Percentiles rank a stretch among this genome's conserved stretches.
Evolutionary conservation across 2,113 vertebrate species (phyloP).

Genomic region (Apteryx mantelli): DNA sequence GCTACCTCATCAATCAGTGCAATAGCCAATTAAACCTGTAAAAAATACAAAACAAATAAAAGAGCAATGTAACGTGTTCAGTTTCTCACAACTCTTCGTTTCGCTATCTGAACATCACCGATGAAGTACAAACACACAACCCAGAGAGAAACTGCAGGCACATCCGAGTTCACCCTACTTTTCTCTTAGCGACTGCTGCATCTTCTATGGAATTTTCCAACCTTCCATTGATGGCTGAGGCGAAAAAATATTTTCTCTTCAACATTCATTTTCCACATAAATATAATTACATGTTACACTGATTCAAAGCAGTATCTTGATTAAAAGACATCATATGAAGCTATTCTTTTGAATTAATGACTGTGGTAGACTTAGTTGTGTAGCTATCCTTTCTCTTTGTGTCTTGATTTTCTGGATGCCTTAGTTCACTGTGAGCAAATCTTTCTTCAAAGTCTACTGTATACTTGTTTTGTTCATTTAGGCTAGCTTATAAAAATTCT

Average conservation of each 20-base stretch:
- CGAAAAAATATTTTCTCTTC: neutral
- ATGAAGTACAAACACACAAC: neutral
- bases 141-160: neutral
- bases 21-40: neutral
- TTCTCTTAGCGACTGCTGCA: neutral
- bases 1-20: neutral
- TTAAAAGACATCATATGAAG: slow-evolving; percentile 2
- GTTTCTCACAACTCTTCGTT: neutral
- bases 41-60: neutral
- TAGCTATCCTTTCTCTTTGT: slow-evolving; percentile 31
- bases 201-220: neutral
- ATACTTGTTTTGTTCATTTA: neutral
- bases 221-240: neutral
- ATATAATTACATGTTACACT: neutral
- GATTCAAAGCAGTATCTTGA: slow-evolving; percentile 15
- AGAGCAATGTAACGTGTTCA: neutral
- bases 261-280: neutral
- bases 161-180: neutral
- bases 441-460: neutral
- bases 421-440: neutral
- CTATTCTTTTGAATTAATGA: slow-evolving; percentile 19
- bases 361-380: neutral
- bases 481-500: neutral
- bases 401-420: slow-evolving; percentile 45
- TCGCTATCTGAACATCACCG: neutral